Evolutionary conservation across 2,797 vertebrate species (phyloP).

Genomic region (Tolypeutes matacus): DNA sequence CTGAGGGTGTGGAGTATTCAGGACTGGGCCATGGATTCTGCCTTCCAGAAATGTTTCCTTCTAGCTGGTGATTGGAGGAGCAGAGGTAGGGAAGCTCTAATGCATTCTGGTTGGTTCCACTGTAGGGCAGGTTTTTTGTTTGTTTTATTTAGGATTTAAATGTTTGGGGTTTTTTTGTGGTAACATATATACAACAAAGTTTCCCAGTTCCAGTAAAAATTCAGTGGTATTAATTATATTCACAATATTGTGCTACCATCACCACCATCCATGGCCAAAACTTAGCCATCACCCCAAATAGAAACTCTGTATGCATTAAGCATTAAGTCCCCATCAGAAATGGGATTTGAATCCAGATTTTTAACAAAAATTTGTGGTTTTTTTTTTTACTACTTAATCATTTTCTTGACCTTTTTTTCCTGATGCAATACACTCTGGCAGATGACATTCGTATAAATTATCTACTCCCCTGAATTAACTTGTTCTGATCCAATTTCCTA

Average conservation of each 20-base stretch:
- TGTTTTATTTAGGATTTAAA: too few relatives aligned
- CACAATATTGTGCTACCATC: too few relatives aligned
- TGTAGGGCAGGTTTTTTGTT: not conserved
- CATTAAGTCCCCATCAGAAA: too few relatives aligned
- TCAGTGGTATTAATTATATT: too few relatives aligned
- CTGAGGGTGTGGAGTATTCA: not conserved
- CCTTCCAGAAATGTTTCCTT: constrained; percentile 25
- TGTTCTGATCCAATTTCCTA: not conserved
- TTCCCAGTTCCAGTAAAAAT: too few relatives aligned
- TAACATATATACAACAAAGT: too few relatives aligned
- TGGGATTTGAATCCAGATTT: not conserved
- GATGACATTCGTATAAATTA: not conserved
- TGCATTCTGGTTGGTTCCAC: not conserved
- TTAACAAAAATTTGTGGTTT: not conserved
- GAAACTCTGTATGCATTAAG: too few relatives aligned
- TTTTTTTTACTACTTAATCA: not conserved
- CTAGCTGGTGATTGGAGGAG: not conserved
- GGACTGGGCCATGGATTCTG: not conserved
- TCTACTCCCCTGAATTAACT: not conserved
- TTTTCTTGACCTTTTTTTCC: not conserved
- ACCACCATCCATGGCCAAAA: too few relatives aligned
- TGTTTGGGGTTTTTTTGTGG: too few relatives aligned
- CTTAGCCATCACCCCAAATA: too few relatives aligned
- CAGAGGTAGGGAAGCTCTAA: not conserved
- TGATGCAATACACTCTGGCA: not conserved